These are phyloP conservation scores for Cantharis rufa DNA, from an alignment of 2,888 invertebrate species.

Conservation along the genomic window DNA sequence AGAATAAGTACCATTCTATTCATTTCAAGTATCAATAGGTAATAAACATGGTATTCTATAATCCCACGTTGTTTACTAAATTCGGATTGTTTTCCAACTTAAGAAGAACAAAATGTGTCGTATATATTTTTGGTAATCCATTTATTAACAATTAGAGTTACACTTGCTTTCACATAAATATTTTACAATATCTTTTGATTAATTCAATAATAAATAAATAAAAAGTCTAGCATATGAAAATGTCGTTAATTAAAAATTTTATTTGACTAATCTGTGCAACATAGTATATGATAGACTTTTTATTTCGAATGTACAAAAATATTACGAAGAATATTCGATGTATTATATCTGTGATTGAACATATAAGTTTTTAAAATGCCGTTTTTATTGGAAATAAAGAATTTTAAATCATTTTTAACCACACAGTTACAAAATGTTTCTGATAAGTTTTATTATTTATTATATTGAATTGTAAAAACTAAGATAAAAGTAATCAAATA, in stretches of 20 bases:
- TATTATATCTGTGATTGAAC: slow-evolving; percentile 8
- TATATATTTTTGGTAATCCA: slow-evolving; percentile 35
- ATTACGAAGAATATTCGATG: slow-evolving; percentile 29
- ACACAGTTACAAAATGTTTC: neutral
- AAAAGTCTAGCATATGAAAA: neutral
- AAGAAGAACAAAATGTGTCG: neutral
- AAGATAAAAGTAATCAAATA: neutral
- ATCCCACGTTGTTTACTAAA: neutral
- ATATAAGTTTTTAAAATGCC: neutral
- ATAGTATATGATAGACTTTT: slow-evolving; percentile 6
- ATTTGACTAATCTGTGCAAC: neutral
- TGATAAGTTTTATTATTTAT: neutral
- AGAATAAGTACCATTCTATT: neutral
- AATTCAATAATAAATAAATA: slow-evolving; percentile 13
- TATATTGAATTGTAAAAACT: neutral
- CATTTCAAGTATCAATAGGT: neutral
- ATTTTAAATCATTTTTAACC: neutral
- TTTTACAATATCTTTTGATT: slow-evolving; percentile 19
- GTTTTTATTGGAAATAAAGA: neutral
- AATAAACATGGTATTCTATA: neutral
- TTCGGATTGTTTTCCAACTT: neutral
- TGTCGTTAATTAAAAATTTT: neutral
- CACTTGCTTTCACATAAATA: slow-evolving; percentile 26
- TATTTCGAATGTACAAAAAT: slow-evolving; percentile 21
- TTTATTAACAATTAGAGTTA: slow-evolving; percentile 41